Evolutionary conservation across 2,113 vertebrate genomes (phyloP).

Genomic region (Gopherus flavomarginatus): DNA sequence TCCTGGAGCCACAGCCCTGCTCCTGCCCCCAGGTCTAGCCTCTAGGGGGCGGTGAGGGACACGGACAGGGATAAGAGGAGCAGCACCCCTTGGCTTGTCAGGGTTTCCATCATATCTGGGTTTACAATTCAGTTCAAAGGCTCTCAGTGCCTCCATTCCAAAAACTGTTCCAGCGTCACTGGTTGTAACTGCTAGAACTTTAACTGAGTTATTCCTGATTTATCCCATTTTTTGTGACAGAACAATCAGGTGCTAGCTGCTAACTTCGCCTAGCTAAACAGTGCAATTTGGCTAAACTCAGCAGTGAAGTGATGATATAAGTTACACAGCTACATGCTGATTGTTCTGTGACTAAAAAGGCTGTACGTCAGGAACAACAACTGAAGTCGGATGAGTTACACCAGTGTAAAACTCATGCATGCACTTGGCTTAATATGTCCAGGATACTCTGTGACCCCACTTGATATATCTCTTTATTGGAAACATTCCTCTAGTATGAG

Average conservation of each 20-base stretch:
- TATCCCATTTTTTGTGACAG: background rate
- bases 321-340: background rate
- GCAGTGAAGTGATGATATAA: background rate
- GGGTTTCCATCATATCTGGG: too few species aligned
- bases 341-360: background rate
- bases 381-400: background rate
- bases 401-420: background rate
- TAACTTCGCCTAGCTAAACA: background rate
- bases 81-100: too few species aligned
- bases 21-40: too few species aligned
- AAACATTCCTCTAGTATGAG: background rate
- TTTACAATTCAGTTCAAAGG: too few species aligned
- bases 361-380: background rate
- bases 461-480: background rate
- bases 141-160: too few species aligned
- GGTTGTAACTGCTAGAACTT: background rate
- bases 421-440: background rate
- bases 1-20: too few species aligned
- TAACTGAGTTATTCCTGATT: background rate
- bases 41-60: too few species aligned
- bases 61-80: too few species aligned
- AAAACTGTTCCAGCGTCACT: too few species aligned
- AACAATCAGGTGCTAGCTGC: background rate
- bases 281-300: background rate
- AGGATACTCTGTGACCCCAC: too few species aligned